Percentiles rank a stretch among this genome's conserved stretches.
Evolutionary conservation across 2,797 vertebrate genomes (phyloP).

Genomic region (Enteromius mattozi): DNA sequence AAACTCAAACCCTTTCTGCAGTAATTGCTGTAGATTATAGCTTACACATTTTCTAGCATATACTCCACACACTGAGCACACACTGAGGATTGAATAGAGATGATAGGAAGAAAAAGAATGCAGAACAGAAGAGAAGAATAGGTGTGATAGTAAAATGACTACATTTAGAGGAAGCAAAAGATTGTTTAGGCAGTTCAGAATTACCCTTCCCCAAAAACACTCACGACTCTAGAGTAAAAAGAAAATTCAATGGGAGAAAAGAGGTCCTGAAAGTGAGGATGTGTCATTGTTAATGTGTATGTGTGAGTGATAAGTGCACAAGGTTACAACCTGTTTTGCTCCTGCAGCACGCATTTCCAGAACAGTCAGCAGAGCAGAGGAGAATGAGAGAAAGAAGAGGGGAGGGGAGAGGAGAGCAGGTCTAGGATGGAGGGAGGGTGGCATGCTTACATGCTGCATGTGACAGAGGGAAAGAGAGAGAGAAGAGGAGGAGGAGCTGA

Average conservation of each 20-base stretch:
- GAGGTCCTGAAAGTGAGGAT: conserved; percentile 4
- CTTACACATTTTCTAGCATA: not conserved
- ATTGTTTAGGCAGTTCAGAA: conserved; percentile 1
- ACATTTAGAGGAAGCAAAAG: conserved; percentile 39
- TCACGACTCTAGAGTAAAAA: not conserved
- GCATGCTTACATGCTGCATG: conserved; percentile 71
- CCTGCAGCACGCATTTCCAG: conserved; percentile 23
- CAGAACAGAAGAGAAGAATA: conserved; percentile 56
- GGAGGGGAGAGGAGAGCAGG: conserved; percentile 55
- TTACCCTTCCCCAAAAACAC: not conserved
- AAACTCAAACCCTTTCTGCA: not conserved
- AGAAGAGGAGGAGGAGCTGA: conserved; percentile 61
- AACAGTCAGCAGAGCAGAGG: conserved; percentile 60
- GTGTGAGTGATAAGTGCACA: conserved; percentile 11
- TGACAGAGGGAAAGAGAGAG: conserved; percentile 72
- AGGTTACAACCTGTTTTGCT: conserved; percentile 59
- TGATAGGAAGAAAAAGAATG: conserved; percentile 48
- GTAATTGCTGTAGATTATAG: not conserved
- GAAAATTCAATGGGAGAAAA: not conserved
- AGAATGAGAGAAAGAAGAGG: conserved; percentile 62
- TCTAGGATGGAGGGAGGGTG: conserved; percentile 58
- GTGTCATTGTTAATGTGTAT: conserved; percentile 18
- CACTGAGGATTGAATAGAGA: not conserved
- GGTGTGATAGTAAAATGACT: conserved; percentile 62
- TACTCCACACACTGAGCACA: not conserved